Evolutionary conservation across 2,888 invertebrate genomes (phyloP), one percentile per base, ranked within the genome.

Genomic region (Resseliella maxima): DNA sequence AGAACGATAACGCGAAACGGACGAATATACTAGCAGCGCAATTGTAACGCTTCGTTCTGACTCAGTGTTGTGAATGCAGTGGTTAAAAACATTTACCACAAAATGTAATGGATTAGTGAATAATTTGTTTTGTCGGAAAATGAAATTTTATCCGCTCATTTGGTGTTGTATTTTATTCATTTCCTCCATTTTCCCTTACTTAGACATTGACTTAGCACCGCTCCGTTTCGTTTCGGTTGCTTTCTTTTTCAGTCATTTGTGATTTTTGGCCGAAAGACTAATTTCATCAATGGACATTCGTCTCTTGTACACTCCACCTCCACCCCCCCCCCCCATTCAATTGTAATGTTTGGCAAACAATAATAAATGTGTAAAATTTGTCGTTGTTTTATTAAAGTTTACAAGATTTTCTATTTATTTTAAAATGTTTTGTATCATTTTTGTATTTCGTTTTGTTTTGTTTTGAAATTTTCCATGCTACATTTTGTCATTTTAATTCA

Each of bases 91-190:
- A 72, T 72, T 72, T 72, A 72, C 72, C 72, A 72, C 85, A 46
- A 45, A 45, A 85, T 85, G 41, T 85, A 85, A 85, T 85, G 85
- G 85, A 85, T 85, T 85, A 45, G 85, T 85, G 85, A 85, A 85
- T 85, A 85, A 85, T 45, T 85, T 85, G 85, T 85, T 85, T 85
- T 85, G 85, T 85, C 45, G 45, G 41, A 41, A 85, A 72, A 72
- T 72, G 72, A 72, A 72, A 85, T 85, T 85, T 85, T 85, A 41
- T 85, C 38, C 41, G 83, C 41, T 41, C 83, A 85, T 85, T 72
- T 72, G 72, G 72, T 72, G 72, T 72, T 27, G 31, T 72, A 72
- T 72, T 72, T 72, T 72, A 72, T 72, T 72, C 72, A 72, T 72
- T 72, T 72, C 35, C 72, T 15, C 72, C 12, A 24, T 41, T 59